Evolutionary conservation across 2,888 invertebrate genomes (phyloP).

Genomic region (Cryptops parisi): DNA sequence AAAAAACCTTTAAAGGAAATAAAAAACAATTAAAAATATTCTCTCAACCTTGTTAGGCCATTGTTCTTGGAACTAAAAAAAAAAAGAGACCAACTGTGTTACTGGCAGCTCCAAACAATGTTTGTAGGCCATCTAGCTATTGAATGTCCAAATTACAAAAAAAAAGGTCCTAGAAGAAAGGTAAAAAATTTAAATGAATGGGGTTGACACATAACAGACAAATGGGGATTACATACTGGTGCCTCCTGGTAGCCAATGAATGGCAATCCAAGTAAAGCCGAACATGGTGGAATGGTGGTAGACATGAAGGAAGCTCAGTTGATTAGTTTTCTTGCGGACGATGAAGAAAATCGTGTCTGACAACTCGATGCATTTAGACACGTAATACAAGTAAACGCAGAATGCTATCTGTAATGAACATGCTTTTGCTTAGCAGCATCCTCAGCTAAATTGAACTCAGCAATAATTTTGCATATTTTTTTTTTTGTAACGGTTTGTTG

Average conservation of each 20-base stretch:
- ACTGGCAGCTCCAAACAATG: too few relatives aligned
- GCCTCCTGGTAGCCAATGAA: conserved; percentile 88
- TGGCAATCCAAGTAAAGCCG: conserved; percentile 85
- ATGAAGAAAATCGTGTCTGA: conserved; percentile 90
- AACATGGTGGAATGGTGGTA: conserved; percentile 96
- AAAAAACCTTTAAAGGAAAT: background rate
- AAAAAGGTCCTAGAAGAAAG: background rate
- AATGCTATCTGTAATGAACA: conserved; percentile 73
- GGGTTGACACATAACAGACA: too few relatives aligned
- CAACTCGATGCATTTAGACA: conserved; percentile 84
- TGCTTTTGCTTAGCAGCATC: too few relatives aligned
- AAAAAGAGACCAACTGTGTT: too few relatives aligned
- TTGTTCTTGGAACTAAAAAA: too few relatives aligned
- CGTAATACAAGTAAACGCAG: conserved; percentile 92
- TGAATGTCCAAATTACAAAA: too few relatives aligned
- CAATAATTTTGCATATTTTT: too few relatives aligned
- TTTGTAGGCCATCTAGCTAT: too few relatives aligned
- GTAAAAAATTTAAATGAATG: background rate
- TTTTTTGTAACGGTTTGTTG: too few relatives aligned
- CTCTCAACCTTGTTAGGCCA: background rate
- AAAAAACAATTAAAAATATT: background rate
- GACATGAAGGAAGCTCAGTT: conserved; percentile 84
- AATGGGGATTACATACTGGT: conserved; percentile 50
- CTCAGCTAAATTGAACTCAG: too few relatives aligned
- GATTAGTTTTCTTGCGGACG: conserved; percentile 75